phyloP scores from a whole-genome alignment of 2,797 vertebrate genomes.

The Sebastes aleutianus region DNA sequence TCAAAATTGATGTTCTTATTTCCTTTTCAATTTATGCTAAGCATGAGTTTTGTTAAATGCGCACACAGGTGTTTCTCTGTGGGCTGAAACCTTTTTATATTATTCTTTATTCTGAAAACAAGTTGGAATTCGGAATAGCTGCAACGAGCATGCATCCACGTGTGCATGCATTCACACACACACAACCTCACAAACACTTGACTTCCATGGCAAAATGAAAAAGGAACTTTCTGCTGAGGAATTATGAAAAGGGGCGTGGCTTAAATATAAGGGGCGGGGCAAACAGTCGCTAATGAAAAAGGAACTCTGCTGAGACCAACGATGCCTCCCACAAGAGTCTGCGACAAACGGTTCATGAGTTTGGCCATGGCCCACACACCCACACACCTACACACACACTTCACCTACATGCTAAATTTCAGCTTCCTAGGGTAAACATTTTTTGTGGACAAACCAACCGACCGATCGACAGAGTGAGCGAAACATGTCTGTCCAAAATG shows the following conservation, averaged over 20 bases:
- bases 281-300: not conserved
- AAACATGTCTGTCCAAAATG: too few species aligned
- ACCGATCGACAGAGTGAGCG: too few species aligned
- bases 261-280: not conserved
- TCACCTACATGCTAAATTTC: too few species aligned
- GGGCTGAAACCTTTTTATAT: not conserved
- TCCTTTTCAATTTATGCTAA: constrained; percentile 4
- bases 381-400: too few species aligned
- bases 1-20: not conserved
- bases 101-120: not conserved
- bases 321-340: not conserved
- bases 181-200: not conserved
- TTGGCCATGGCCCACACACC: too few species aligned
- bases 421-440: too few species aligned
- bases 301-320: not conserved
- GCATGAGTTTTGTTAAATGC: not conserved
- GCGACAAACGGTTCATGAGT: not conserved
- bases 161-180: not conserved
- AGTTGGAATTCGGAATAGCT: not conserved
- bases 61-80: not conserved
- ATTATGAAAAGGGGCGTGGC: not conserved
- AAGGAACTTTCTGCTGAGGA: not conserved
- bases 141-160: not conserved
- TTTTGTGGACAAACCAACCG: too few species aligned
- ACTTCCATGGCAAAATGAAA: not conserved